Evolutionary conservation across 2,888 invertebrate species (phyloP), one percentile per base, ranked within the genome.

Genomic region (Leistus spinibarbis): DNA sequence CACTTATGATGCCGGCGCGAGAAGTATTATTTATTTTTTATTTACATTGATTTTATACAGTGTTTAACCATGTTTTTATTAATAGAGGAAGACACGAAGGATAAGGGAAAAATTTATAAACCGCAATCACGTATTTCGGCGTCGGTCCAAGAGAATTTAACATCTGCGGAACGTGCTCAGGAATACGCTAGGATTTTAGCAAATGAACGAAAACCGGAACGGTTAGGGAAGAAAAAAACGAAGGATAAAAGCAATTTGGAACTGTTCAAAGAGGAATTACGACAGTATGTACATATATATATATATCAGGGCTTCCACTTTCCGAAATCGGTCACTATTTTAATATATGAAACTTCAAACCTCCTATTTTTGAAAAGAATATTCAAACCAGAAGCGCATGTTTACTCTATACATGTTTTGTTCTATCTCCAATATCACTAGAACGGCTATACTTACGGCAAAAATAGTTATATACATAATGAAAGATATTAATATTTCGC

Each of bases 261-360:
- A 85, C 87, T 96, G 16, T 99, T 99, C 83, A 99, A 99, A 85
- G 99, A 99, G 84, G 99, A 99, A 86, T 86, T 99, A 60, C 93
- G 97, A 88, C 93, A 94, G 96, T 96, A 85, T 89, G 91, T 86
- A 70, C n/a, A n/a, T n/a, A n/a, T n/a, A n/a, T n/a, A n/a, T n/a
- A n/a, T n/a, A n/a, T n/a, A n/a, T n/a, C n/a, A n/a, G n/a, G n/a
- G n/a, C n/a, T n/a, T n/a, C n/a, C n/a, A n/a, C n/a, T n/a, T 60
- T 72, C 54, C 9, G 16, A n/a, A n/a, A n/a, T n/a, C n/a, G n/a
- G n/a, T n/a, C n/a, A n/a, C n/a, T n/a, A n/a, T n/a, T n/a, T n/a
- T n/a, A n/a, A n/a, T n/a, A n/a, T n/a, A n/a, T n/a, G n/a, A n/a
- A n/a, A n/a, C n/a, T n/a, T n/a, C n/a, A n/a, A n/a, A n/a, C n/a